Evolutionary conservation across 1,140 invertebrate genomes (phyloP), one percentile per base, ranked within the genome.

Genomic region (Oreohelix idahoensis): DNA sequence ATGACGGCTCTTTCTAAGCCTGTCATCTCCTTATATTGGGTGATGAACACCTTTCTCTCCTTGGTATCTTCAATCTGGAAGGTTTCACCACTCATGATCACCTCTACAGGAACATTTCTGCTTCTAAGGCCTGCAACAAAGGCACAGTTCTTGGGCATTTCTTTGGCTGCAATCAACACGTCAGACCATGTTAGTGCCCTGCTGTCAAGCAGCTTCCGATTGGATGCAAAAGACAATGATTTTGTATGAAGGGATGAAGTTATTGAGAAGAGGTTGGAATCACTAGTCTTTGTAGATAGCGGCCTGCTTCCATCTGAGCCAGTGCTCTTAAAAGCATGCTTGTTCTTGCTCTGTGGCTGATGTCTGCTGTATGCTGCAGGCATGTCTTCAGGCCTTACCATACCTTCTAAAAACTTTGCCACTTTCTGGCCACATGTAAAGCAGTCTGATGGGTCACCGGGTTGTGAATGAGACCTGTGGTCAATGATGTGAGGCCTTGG

Each of bases 1-100:
- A 84, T 76, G 53, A 84, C 71, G 26, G 76, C 38, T 26, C 79
- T 45, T 75, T 84, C 84, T 35, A 84, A 45, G 10, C 84, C 84
- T 15, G n/a, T 58, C 8, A 78, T 49, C 32, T 78, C 76, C 51
- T 63, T 53, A 29, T 78, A 78, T 1, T 77, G 49, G n/a, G 83
- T 84, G 53, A 81, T 73, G 39, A 81, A 75, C 23, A 84, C 15
- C 36, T 66, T 73, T 5, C 75, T 66, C 10, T 32, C 35, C 39
- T 35, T 49, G 17, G 73, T 42, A 38, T 70, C 15, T 10, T 79
- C 83, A 45, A 84, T 79, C 39, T 69, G 35, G 10, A 39, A 74
- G 2, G 78, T 58, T 5, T 81, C 38, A 15, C 53, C 63, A 26
- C 49, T 74, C 17, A 32, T 66, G 20, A 82, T 38, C 29, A 84